Evolutionary conservation across 2,797 vertebrate genomes (phyloP).

Genomic region (Ficedula albicollis): DNA sequence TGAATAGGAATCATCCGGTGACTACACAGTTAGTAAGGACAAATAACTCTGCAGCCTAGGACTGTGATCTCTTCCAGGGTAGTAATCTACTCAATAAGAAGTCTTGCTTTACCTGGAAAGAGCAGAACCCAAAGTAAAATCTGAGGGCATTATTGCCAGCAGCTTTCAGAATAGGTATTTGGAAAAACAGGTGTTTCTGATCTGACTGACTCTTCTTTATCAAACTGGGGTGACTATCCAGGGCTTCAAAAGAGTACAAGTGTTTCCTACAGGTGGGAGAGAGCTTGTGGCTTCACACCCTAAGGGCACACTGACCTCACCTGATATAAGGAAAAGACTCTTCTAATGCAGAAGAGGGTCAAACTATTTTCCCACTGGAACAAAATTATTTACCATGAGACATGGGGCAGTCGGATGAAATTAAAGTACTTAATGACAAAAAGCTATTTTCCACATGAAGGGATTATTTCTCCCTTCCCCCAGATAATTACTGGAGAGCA

Average conservation of each 20-base stretch:
- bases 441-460: neutral
- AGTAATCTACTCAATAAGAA: neutral
- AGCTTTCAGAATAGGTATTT: neutral
- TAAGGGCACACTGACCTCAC: neutral
- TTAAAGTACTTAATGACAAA: neutral
- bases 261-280: neutral
- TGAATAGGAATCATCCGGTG: neutral
- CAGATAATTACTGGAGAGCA: neutral
- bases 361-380: neutral
- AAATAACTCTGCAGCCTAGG: neutral
- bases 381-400: neutral
- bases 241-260: neutral
- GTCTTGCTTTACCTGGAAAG: neutral
- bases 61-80: neutral
- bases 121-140: neutral
- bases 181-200: neutral
- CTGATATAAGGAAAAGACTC: neutral
- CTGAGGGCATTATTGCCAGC: neutral
- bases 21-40: neutral
- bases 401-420: neutral
- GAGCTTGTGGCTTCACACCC: rapidly evolving
- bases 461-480: neutral
- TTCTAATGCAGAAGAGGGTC: neutral
- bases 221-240: neutral
- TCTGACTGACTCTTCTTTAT: neutral